These are phyloP conservation scores for Vulpes ferrilata DNA, from an alignment of 2,113 vertebrate species.

Conservation along the genomic window DNA sequence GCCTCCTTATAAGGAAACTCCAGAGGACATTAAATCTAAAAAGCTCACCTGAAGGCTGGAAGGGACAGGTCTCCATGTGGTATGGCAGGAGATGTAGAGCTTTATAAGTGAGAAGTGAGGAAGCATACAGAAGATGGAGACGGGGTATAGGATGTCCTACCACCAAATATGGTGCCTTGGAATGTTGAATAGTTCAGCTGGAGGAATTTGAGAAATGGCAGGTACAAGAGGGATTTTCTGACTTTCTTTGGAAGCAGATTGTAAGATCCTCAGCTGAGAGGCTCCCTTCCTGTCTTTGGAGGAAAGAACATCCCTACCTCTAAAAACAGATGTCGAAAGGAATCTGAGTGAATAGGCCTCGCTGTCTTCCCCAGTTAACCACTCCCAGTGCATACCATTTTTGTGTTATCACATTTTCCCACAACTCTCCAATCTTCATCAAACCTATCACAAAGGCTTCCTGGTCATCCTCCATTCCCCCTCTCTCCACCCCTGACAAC, in stretches of 20 bases:
- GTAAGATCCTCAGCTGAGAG: neutral
- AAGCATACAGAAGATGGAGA: no score
- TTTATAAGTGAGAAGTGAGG: neutral
- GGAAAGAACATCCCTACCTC: neutral
- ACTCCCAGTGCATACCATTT: neutral
- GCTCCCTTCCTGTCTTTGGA: neutral
- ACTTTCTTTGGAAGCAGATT: neutral
- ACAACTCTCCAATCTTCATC: neutral
- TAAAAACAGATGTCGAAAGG: neutral
- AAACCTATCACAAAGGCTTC: neutral
- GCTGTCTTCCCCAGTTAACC: neutral
- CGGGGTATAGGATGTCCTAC: neutral
- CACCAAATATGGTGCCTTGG: neutral
- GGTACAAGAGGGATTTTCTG: neutral
- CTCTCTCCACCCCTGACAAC: neutral
- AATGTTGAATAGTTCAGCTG: neutral
- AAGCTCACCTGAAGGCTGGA: neutral
- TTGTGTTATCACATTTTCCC: neutral
- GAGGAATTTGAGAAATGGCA: neutral
- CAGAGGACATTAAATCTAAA: neutral
- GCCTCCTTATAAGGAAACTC: neutral
- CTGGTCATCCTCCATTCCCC: neutral
- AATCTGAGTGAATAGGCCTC: neutral
- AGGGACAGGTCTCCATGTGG: neutral
- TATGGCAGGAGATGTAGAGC: neutral